phyloP scores from a whole-genome alignment of 2,113 vertebrate species.

The Corythoichthys intestinalis region DNA sequence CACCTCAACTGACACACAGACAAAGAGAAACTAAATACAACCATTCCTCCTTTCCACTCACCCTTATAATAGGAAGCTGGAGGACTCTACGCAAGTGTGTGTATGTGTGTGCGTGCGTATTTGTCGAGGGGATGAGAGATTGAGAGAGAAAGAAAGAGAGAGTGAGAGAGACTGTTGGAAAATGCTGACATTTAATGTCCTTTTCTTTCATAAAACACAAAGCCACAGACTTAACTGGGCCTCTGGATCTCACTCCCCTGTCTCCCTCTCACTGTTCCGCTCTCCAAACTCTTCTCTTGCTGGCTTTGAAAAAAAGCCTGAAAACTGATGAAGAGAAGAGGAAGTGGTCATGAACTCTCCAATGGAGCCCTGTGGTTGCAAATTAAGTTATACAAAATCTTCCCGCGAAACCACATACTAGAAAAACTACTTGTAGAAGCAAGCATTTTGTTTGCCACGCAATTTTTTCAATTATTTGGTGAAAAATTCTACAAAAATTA shows the following conservation, averaged over 20 bases:
- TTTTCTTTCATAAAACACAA: constrained; percentile 73
- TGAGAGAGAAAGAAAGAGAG: constrained; percentile 21
- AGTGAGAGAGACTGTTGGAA: constrained; percentile 56
- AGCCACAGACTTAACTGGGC: constrained; percentile 72
- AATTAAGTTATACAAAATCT: constrained; percentile 1
- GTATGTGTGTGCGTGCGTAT: constrained; percentile 24
- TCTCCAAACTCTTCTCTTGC: constrained; percentile 15
- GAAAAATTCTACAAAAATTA: not conserved
- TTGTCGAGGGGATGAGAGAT: constrained; percentile 22
- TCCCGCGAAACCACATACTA: not conserved
- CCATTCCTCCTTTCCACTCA: constrained; percentile 61
- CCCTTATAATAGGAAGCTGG: constrained; percentile 55
- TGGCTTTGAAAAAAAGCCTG: constrained; percentile 35
- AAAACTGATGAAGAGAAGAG: constrained; percentile 47
- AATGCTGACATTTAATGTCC: constrained; percentile 75
- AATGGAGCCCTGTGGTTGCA: constrained; percentile 36
- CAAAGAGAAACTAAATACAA: constrained; percentile 33
- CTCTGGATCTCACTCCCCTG: constrained; percentile 53
- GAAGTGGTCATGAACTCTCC: constrained; percentile 29
- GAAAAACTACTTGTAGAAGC: not conserved
- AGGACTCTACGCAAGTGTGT: constrained; percentile 33
- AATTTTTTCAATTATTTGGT: not conserved
- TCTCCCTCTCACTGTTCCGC: constrained; percentile 37
- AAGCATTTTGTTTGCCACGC: not conserved
- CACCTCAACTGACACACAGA: constrained; percentile 23